Conservation (phyloP, 2,113 vertebrate genomes). For the Bubo bubo region DNA sequence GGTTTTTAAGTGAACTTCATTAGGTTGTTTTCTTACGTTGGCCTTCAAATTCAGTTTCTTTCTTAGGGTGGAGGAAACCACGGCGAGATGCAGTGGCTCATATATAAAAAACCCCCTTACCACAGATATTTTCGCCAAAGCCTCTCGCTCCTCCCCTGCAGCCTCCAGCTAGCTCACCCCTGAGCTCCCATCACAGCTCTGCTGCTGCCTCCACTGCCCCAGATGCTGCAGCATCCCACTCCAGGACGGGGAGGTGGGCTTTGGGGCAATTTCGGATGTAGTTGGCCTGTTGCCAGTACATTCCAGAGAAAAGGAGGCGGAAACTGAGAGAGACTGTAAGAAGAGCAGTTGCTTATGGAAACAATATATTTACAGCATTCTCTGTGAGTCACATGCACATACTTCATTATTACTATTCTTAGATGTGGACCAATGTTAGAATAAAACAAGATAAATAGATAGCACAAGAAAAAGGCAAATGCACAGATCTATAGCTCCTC, state of each 20-base stretch:
- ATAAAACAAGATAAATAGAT: not conserved
- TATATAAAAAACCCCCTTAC: rapidly evolving
- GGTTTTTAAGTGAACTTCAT: not conserved
- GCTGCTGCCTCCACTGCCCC: not conserved
- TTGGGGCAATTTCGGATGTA: not conserved
- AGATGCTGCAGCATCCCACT: not conserved
- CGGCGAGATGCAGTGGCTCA: not conserved
- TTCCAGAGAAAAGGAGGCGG: not conserved
- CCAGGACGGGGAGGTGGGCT: rapidly evolving
- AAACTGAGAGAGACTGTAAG: not conserved
- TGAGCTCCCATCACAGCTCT: not conserved
- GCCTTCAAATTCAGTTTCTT: not conserved
- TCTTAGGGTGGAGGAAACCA: not conserved
- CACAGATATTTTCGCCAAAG: not conserved
- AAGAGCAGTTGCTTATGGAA: not conserved
- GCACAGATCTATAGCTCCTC: not conserved
- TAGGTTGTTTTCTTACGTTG: not conserved
- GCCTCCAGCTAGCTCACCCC: not conserved
- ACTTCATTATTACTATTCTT: not conserved
- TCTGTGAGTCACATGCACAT: not conserved
- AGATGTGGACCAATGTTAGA: not conserved
- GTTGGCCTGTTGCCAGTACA: not conserved
- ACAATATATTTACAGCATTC: not conserved
- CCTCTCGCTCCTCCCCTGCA: not conserved
- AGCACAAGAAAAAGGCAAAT: not conserved